Base-by-base conservation (phyloP, 2,113 vertebrate genomes). In the Halcyon malimbica region DNA sequence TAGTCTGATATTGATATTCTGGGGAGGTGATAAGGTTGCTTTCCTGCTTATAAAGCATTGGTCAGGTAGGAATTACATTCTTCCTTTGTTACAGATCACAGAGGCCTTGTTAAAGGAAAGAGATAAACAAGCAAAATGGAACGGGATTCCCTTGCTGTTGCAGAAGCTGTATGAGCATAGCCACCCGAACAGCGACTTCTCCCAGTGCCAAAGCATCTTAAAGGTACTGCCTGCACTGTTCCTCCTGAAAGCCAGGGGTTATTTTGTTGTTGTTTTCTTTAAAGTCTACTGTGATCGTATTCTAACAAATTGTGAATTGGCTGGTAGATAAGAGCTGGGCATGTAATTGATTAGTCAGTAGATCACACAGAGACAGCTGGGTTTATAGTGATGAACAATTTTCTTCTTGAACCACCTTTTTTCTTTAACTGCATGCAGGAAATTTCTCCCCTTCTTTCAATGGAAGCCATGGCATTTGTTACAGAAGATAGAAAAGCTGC, bases 391-490 rank as follows among this genome's bases (percentile, higher is more conserved):
- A 33, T 78, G 28, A 92, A 19, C 6, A 51, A 14, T 25, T 71
- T 89, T 83, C 13, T 41, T 48, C 80, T 46, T 63, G 12, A 92
- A 23, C 56, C 2, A 2, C 39, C 2, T 81, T 51, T 15, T 48
- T 51, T 85, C 23, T 77, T 87, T 78, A 29, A 50, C 33, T 62
- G 0, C 53, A 46, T 63, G 57, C 96, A 99, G 99, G 99, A 99
- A 84, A 98, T 99, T 96, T 99, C 99, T 90, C 99, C 99, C 29
- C 98, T 99, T 39, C 99, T 99, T 35, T 99, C 99, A 18, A 99
- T 99, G 99, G 99, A 99, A 97, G 99, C 99, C 70, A 99, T 99
- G 99, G 98, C 99, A 67, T 99, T 99, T 98, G 99, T 99, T 67
- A 99, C 99, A 44, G 99, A 99, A 97, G 99, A 99, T 96, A 99